Evolutionary conservation across 2,113 vertebrate genomes (phyloP).

Genomic region (Sisor rabdophorus): DNA sequence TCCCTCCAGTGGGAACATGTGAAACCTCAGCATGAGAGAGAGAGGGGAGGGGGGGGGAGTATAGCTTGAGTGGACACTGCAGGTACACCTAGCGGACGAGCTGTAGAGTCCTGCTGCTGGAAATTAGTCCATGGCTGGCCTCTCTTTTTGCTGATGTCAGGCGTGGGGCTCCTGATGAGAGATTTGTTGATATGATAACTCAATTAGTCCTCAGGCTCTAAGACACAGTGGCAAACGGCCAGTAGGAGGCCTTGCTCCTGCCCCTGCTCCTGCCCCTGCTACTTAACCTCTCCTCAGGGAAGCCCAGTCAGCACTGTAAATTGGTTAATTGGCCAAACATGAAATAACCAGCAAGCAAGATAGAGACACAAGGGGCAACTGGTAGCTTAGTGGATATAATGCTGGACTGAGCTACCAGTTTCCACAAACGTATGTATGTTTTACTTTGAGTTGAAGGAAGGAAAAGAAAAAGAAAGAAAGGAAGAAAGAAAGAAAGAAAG

Average conservation of each 20-base stretch:
- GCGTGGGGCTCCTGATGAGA: slow-evolving; percentile 65
- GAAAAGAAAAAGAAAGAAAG: no score
- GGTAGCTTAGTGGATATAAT: neutral
- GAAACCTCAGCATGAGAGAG: slow-evolving; percentile 51
- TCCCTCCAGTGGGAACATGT: slow-evolving; percentile 38
- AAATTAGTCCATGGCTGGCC: slow-evolving; percentile 82
- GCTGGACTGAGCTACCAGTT: no score
- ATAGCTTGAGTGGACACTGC: slow-evolving; percentile 64
- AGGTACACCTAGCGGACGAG: slow-evolving; percentile 72
- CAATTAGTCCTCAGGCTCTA: slow-evolving; percentile 77
- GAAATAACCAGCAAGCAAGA: slow-evolving; percentile 1
- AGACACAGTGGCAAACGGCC: slow-evolving; percentile 64
- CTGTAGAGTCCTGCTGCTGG: slow-evolving; percentile 76
- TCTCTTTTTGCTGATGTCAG: slow-evolving; percentile 74
- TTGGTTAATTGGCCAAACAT: slow-evolving; percentile 62
- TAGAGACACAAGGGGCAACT: neutral
- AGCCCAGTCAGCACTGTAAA: slow-evolving; percentile 75
- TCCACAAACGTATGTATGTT: no score
- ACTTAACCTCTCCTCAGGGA: slow-evolving; percentile 85
- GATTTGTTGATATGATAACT: slow-evolving; percentile 84
- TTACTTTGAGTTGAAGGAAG: no score
- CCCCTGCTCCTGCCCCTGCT: slow-evolving; percentile 71
- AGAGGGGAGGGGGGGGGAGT: slow-evolving; percentile 4
- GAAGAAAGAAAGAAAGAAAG: no score
- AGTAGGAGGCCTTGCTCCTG: slow-evolving; percentile 71